phyloP scores from a whole-genome alignment of 2,113 vertebrate species.

The Oncorhynchus masou region DNA sequence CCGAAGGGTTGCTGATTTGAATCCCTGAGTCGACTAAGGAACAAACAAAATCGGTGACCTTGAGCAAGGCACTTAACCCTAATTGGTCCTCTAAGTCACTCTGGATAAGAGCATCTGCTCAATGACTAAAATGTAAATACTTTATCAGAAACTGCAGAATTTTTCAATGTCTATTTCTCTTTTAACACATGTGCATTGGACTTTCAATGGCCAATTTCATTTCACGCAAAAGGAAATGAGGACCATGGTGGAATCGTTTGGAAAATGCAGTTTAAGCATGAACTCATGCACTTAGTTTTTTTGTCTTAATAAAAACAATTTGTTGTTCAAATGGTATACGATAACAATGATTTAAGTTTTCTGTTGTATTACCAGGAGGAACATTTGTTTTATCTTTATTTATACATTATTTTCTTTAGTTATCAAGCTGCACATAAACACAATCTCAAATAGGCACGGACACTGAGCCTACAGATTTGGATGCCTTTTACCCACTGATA shows the following conservation, averaged over 20 bases:
- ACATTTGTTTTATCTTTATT: slow-evolving; percentile 57
- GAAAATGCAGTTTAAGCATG: slow-evolving; percentile 41
- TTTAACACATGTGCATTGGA: slow-evolving; percentile 22
- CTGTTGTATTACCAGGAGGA: slow-evolving; percentile 52
- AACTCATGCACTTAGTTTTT: slow-evolving; percentile 59
- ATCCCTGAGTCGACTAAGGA: too few species aligned
- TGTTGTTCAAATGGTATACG: slow-evolving; percentile 66
- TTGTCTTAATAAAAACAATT: slow-evolving; percentile 28
- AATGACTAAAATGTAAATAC: too few species aligned
- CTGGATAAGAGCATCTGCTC: too few species aligned
- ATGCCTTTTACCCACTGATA: slow-evolving; percentile 79
- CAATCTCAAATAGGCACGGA: slow-evolving; percentile 51
- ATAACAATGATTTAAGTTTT: slow-evolving; percentile 55
- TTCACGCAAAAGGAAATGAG: slow-evolving; percentile 16
- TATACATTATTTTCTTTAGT: slow-evolving; percentile 47
- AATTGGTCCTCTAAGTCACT: too few species aligned
- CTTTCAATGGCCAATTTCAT: slow-evolving; percentile 4
- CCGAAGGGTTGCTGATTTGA: too few species aligned
- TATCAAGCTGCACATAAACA: slow-evolving; percentile 76
- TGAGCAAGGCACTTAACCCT: too few species aligned
- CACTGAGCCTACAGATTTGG: slow-evolving; percentile 59
- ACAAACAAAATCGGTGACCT: too few species aligned
- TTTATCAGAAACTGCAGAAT: slow-evolving; percentile 33
- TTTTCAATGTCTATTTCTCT: slow-evolving; percentile 31
- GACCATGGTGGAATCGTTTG: slow-evolving; percentile 23